Percentiles rank a stretch among this genome's conserved stretches.
Evolutionary conservation across 37 sponge, comb jelly and placozoan genomes (phyloP).

Genomic region (Chondrilla cf. caribensis): DNA sequence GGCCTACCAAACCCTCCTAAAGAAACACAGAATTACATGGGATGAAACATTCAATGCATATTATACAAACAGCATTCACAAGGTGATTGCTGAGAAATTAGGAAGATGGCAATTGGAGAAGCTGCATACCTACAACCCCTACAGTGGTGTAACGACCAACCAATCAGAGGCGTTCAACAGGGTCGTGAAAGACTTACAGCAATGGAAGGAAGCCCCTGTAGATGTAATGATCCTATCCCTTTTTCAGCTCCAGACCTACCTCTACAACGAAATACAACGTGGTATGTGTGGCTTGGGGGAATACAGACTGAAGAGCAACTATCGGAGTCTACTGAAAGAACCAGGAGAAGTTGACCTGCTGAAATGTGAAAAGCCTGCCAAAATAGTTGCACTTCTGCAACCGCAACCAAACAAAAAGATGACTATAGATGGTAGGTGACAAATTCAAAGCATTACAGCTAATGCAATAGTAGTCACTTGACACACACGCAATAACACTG

Average conservation of each 20-base stretch:
- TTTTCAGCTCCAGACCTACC: constrained; percentile 17
- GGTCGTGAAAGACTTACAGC: constrained; percentile 17
- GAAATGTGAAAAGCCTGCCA: background rate
- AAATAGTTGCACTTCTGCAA: background rate
- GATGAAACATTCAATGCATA: constrained; percentile 34
- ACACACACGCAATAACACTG: too few relatives aligned
- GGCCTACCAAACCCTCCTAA: background rate
- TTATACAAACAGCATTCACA: background rate
- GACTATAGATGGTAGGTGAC: too few relatives aligned
- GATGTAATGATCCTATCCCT: constrained; percentile 12
- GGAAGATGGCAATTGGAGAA: constrained; percentile 30
- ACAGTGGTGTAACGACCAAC: background rate
- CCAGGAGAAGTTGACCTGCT: background rate
- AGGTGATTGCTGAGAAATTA: background rate
- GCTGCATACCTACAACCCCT: background rate
- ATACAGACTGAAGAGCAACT: background rate
- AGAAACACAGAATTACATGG: background rate
- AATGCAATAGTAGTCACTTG: too few relatives aligned
- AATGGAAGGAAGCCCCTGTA: constrained; percentile 11
- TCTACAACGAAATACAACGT: constrained; percentile 14
- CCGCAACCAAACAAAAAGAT: too few relatives aligned
- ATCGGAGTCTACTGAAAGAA: background rate
- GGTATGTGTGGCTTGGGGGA: constrained; percentile 20
- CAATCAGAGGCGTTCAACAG: constrained; percentile 15
- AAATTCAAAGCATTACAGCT: too few relatives aligned